Percentiles rank a stretch among this genome's conserved stretches.
Conservation (phyloP, 1,140 invertebrate genomes). For the Cepaea nemoralis region DNA sequence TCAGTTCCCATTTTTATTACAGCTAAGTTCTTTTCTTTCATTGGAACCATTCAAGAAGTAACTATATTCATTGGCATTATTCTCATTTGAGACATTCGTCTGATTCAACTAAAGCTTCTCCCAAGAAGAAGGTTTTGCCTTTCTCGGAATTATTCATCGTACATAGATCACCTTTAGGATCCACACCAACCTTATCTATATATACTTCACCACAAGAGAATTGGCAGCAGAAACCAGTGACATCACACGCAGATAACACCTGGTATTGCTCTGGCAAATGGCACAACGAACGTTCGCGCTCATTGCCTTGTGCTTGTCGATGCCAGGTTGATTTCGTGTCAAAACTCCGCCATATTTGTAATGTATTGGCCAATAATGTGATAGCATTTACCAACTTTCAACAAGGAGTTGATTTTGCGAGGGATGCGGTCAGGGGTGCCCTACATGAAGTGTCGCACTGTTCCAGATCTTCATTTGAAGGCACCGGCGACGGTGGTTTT, state of each 20-base stretch:
- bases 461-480: neutral
- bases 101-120: neutral
- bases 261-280: neutral
- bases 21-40: too few relatives aligned
- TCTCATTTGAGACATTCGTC: neutral
- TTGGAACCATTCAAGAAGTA: neutral
- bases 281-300: neutral
- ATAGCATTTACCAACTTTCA: neutral
- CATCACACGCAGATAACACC: neutral
- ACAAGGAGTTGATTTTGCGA: neutral
- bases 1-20: too few relatives aligned
- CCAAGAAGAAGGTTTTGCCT: neutral
- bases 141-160: neutral
- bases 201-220: neutral
- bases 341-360: neutral
- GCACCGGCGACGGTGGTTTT: neutral
- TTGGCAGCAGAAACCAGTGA: neutral
- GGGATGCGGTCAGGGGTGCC: neutral
- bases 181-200: neutral
- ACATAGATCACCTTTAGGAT: neutral
- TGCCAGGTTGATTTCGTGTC: neutral
- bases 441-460: neutral
- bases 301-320: neutral
- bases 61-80: neutral
- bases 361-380: neutral